Base-by-base conservation (phyloP, 2,797 vertebrate genomes). In the Sarcophilus harrisii region DNA sequence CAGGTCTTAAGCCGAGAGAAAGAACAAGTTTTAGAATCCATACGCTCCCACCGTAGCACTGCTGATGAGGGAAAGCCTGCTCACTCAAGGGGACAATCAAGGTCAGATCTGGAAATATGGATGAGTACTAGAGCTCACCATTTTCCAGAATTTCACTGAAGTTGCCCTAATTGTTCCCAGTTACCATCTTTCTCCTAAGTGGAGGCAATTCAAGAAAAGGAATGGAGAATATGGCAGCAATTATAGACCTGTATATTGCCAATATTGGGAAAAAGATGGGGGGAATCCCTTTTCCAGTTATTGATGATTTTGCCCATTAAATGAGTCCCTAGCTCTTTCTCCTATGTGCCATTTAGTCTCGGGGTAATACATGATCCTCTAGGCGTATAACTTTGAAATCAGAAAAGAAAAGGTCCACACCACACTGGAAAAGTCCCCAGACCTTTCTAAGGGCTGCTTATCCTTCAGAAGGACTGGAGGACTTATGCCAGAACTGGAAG, bases 371-470 rank as follows among this genome's bases (percentile, higher is more conserved):
- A 91, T 57, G 58, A 62, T 66, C 92, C 90, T 95, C 94, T 94
- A 94, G 96, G 93, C 93, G 59, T 92, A 96, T 95, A 0, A 92
- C 96, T 97, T 90, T 91, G 95, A 98, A 97, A 97, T 97, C 97
- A 97, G 6, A 96, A 89, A 96, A 98, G 95, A 91, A 94, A 98
- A 97, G 96, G 95, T 91, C 27, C 62, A 92, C 54, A 96, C 95
- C 5, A 0, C 96, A 94, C 96, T 97, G 96, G 98, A 95, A 91
- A 94, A 98, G 54, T 55, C 95, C 5, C 0, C 96, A 93, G 96
- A 97, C 98, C 96, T 97, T 96, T 96, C 93, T 60, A 93, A 98
- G 98, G 97, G 91, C 91, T 45, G 59, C 93, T 97, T 95, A 95
- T 94, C 95, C 94, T 96, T 91, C 95, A 94, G 1, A 73, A 96